Percentiles rank a stretch among this genome's conserved stretches.
Conservation (phyloP, 2,888 invertebrate species). For the Dasysyrphus albostriatus region DNA sequence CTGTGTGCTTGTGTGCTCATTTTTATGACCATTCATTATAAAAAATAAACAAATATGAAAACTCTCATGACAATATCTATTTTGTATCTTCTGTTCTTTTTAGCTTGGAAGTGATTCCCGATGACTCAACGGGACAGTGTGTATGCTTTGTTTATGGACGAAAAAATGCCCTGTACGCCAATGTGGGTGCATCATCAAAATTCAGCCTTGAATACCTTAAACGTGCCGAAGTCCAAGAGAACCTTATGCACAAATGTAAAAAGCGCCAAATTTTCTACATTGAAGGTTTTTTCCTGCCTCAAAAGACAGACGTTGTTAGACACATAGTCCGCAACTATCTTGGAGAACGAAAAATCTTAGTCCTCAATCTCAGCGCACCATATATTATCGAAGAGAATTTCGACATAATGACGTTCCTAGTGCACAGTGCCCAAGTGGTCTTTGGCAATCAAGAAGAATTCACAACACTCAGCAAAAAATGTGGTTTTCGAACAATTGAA, state of each 20-base stretch:
- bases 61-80: not conserved
- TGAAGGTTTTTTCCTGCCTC: slow-evolving; percentile 86
- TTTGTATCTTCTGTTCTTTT: slow-evolving; percentile 54
- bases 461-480: slow-evolving; percentile 82
- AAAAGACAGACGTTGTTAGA: slow-evolving; percentile 83
- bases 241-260: slow-evolving; percentile 79
- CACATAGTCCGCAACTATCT: slow-evolving; percentile 84
- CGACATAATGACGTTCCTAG: slow-evolving; percentile 83
- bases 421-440: slow-evolving; percentile 84
- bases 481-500: slow-evolving; percentile 68
- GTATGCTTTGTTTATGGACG: slow-evolving; percentile 84
- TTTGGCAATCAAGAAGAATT: slow-evolving; percentile 86
- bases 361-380: slow-evolving; percentile 85
- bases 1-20: not conserved
- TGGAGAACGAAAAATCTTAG: slow-evolving; percentile 82
- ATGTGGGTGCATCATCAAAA: slow-evolving; percentile 85
- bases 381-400: slow-evolving; percentile 84
- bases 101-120: slow-evolving; percentile 80
- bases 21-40: not conserved
- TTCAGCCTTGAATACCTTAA: slow-evolving; percentile 82
- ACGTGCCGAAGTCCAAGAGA: slow-evolving; percentile 76
- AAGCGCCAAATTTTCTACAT: slow-evolving; percentile 84
- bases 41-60: not conserved
- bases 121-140: slow-evolving; percentile 84
- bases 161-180: slow-evolving; percentile 85